phyloP scores from a whole-genome alignment of 1,140 invertebrate species.

The Apis florea region DNA sequence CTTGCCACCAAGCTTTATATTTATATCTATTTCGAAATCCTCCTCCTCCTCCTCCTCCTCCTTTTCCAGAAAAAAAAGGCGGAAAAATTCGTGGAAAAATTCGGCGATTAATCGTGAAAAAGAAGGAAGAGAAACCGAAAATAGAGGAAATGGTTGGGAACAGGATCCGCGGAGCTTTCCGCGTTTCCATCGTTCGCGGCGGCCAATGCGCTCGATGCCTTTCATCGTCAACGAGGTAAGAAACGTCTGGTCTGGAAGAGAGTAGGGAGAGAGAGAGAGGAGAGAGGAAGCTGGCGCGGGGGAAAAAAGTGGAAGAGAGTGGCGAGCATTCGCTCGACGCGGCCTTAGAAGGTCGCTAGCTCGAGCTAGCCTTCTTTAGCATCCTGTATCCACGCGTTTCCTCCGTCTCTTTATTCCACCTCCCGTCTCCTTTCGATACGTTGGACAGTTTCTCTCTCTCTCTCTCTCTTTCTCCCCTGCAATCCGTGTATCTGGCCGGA shows the following conservation, averaged over 20 bases:
- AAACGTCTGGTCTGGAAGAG: slow-evolving; percentile 52
- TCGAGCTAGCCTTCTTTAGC: slow-evolving; percentile 70
- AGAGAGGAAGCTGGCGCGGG: too few relatives aligned
- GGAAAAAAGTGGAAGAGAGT: slow-evolving; percentile 61
- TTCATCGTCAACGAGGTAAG: slow-evolving; percentile 61
- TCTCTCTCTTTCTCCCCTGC: slow-evolving; percentile 20
- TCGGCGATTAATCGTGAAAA: too few relatives aligned
- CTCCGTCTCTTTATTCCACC: background rate
- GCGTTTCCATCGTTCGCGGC: slow-evolving; percentile 35
- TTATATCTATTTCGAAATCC: too few relatives aligned
- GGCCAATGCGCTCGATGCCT: slow-evolving; percentile 52
- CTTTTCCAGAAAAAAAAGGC: too few relatives aligned
- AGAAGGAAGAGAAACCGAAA: background rate
- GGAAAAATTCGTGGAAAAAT: too few relatives aligned
- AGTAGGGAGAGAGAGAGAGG: slow-evolving; percentile 41
- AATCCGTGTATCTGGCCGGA: slow-evolving; percentile 39
- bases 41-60: too few relatives aligned
- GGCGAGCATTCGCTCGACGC: slow-evolving; percentile 66
- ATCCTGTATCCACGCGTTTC: slow-evolving; percentile 55
- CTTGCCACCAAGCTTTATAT: too few relatives aligned
- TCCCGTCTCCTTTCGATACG: background rate
- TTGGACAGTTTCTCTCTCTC: background rate
- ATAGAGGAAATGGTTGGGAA: slow-evolving; percentile 4
- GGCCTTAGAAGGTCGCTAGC: slow-evolving; percentile 76
- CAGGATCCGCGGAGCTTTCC: slow-evolving; percentile 40